Conservation (phyloP, 30 jellyfish, hydroid and myxozoan species). For the Aurelia aurita complex sp. Pacific region DNA sequence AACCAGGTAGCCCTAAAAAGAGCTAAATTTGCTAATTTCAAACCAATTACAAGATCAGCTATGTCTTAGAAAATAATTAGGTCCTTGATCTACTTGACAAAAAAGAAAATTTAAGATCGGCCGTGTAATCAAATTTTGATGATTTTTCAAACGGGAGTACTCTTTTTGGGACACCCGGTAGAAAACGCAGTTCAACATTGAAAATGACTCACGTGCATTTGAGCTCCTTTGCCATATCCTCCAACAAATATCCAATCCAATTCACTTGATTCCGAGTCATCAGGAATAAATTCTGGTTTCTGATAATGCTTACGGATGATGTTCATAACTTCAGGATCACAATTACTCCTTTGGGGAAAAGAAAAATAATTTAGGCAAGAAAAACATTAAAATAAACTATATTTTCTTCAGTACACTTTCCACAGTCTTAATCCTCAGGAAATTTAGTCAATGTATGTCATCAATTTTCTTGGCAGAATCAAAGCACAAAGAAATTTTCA, state of each 20-base stretch:
- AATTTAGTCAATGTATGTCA: neutral
- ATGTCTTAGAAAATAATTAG: too few species aligned
- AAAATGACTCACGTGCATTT: constrained; percentile 75
- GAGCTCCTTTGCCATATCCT: constrained; percentile 97
- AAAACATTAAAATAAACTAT: too few species aligned
- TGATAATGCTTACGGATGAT: constrained; percentile 78
- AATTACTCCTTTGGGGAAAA: constrained; percentile 79
- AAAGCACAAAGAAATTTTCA: neutral
- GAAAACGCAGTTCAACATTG: neutral
- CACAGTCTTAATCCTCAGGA: neutral
- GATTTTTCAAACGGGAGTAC: too few species aligned
- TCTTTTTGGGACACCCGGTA: too few species aligned
- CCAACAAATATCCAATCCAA: constrained; percentile 98
- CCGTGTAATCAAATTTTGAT: too few species aligned
- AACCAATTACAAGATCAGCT: too few species aligned
- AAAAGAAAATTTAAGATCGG: too few species aligned
- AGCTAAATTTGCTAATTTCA: too few species aligned
- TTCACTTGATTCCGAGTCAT: constrained; percentile 91
- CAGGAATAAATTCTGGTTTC: constrained; percentile 89
- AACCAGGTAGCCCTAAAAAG: too few species aligned
- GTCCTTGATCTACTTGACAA: too few species aligned
- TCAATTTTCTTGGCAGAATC: neutral
- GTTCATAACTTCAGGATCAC: constrained; percentile 71
- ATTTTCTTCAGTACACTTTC: too few species aligned
- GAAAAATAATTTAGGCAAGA: neutral